Conservation (phyloP, 2,113 vertebrate genomes). For the Struthidea cinerea region DNA sequence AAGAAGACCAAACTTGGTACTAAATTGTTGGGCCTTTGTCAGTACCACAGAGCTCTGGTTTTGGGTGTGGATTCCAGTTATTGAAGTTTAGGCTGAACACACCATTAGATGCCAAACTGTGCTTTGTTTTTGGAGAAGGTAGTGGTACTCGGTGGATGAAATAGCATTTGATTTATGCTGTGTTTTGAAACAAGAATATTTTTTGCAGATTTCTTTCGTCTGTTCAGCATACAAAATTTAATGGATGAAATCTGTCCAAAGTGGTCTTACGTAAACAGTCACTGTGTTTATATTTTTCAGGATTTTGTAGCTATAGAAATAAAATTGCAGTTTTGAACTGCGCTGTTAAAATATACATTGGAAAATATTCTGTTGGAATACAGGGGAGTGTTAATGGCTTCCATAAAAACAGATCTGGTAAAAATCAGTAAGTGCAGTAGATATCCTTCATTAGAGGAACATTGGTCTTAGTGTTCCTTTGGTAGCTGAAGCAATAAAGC, state of each 20-base stretch:
- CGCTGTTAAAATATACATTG: background rate
- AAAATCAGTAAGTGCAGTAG: background rate
- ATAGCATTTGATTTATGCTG: background rate
- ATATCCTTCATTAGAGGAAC: background rate
- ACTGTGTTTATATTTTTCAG: constrained; percentile 12
- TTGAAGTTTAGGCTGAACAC: background rate
- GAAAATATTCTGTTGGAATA: constrained; percentile 1
- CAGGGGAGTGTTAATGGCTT: background rate
- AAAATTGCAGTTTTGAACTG: constrained; percentile 1
- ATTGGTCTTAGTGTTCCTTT: background rate
- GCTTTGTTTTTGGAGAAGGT: background rate
- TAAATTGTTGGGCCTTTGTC: background rate
- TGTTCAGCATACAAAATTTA: constrained; percentile 19
- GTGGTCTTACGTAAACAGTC: background rate
- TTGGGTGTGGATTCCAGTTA: background rate
- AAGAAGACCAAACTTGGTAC: background rate
- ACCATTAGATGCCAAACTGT: background rate
- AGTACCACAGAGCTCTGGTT: background rate
- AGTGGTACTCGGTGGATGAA: background rate
- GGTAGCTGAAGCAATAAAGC: background rate
- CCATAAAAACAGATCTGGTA: background rate
- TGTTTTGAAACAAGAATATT: constrained; percentile 8
- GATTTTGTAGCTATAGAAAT: constrained; percentile 51
- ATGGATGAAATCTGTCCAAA: constrained; percentile 18
- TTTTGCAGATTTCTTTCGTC: background rate